Evolutionary conservation across 2,113 vertebrate genomes (phyloP), one percentile per base, ranked within the genome.

Genomic region (Arizona elegans): DNA sequence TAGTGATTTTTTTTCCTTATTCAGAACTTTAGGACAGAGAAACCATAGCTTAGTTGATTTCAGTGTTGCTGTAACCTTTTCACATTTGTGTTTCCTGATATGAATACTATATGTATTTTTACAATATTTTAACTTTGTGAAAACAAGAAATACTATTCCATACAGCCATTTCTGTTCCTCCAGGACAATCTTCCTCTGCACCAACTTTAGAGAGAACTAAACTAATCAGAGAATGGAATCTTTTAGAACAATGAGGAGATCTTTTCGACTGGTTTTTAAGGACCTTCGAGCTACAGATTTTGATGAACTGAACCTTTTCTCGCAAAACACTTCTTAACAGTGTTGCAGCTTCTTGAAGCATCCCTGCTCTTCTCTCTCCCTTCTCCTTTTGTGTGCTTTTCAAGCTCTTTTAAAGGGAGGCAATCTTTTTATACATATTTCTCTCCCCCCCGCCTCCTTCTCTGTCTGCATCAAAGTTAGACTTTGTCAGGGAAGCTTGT

Each of bases 401-500:
- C 96, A 97, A 97, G 96, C 92, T 97, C 97, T 97, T 95, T 96
- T 97, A 97, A 96, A 95, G 95, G 94, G 96, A 98, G 97, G 96
- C 97, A 95, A 97, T 98, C 97, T 98, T 97, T 92, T 96, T 93
- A 93, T 96, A 29, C 94, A 96, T 97, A 96, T 81, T 97, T 96
- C 90, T 23, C 87, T 10, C 92, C 93, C 91, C 91, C 92, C 93
- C 90, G 38, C 62, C 92, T 95, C 88, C 75, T 87, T 95, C 96
- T 95, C 95, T 59, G 96, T 93, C 97, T 86, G 97, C 98, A 98
- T 98, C 98, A 98, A 98, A 98, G 98, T 98, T 98, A 97, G 97
- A 98, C 98, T 98, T 98, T 98, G 98, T 98, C 97, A 98, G 98
- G 95, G 97, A 97, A 98, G 97, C 96, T 97, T 98, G 98, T 97